Base-by-base conservation (phyloP, 2,797 vertebrate species). In the Amniataba percoides region DNA sequence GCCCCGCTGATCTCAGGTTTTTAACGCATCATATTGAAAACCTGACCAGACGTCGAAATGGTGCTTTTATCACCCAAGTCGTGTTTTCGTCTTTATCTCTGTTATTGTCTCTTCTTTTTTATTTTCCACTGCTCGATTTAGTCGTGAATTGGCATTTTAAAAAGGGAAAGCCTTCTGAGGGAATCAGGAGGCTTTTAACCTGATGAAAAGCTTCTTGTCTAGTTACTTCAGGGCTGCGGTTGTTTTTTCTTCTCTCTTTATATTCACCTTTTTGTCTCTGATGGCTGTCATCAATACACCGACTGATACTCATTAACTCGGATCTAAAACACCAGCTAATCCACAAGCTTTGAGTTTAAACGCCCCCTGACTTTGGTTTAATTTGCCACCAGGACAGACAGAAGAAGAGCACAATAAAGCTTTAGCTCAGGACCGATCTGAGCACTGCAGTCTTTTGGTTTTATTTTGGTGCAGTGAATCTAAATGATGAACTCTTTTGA, bases 121-220 rank as follows among this genome's bases (percentile, higher is more conserved):
- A n/a, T n/a, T n/a, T 34, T 36, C 23, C 0, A 1, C 19, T 69
- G 63, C 56, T 70, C 48, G 25, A 62, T 65, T 63, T 45, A 59
- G 63, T 51, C 0, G 3, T 62, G 27, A 59, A 68, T 74, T 66
- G 55, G 25, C 51, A 27, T 77, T 63, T 78, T 62, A 61, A 4
- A 34, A 39, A 65, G 23, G 49, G 18, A 7, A 66, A 51, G 23
- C 12, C 43, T 45, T 73, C 59, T 27, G 31, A 68, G 66, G 49
- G 27, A 78, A 58, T 69, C 4, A 3, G 25, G 21, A 64, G 25
- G 71, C 70, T 84, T 78, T 80, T 57, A 87, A 45, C 25, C 18
- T 83, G 76, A 77, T 86, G 71, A 73, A 85, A 83, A 76, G 52
- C 57, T 52, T 52, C 15, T 51, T 27, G 55, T 80, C 52, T 21